Conservation (phyloP, 2,797 vertebrate genomes). For the Numenius phaeopus region DNA sequence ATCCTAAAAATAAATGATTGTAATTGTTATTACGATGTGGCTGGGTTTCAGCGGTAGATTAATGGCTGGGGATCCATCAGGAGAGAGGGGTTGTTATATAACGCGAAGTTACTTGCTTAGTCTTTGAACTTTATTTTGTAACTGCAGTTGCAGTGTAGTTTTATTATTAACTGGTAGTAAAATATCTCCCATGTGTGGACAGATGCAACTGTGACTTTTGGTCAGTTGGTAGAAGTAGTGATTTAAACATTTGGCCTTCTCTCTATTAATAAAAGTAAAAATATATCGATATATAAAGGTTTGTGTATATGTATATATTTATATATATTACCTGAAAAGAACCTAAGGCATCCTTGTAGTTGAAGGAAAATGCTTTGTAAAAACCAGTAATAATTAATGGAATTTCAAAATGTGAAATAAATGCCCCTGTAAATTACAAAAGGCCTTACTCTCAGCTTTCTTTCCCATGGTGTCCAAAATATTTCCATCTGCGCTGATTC, state of each 20-base stretch:
- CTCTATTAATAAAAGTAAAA: neutral
- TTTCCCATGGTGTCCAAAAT: neutral
- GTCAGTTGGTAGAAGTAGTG: neutral
- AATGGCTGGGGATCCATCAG: neutral
- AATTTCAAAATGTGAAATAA: neutral
- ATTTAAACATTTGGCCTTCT: neutral
- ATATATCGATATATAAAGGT: neutral
- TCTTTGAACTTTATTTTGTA: neutral
- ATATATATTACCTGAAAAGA: neutral
- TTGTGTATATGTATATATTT: fast-evolving
- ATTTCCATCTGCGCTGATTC: neutral
- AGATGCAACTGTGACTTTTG: neutral
- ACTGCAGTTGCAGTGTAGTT: neutral
- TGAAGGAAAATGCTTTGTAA: neutral
- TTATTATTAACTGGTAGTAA: neutral
- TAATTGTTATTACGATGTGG: neutral
- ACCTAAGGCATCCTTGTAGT: neutral
- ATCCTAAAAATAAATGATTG: neutral
- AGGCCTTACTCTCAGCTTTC: neutral
- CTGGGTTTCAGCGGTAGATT: neutral
- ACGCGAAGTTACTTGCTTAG: neutral
- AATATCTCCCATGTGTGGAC: neutral
- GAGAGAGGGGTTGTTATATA: neutral
- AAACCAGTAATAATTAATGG: neutral
- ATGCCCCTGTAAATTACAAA: neutral